phyloP scores from a whole-genome alignment of 2,113 vertebrate genomes.

The Nannobrachium achirus region DNA sequence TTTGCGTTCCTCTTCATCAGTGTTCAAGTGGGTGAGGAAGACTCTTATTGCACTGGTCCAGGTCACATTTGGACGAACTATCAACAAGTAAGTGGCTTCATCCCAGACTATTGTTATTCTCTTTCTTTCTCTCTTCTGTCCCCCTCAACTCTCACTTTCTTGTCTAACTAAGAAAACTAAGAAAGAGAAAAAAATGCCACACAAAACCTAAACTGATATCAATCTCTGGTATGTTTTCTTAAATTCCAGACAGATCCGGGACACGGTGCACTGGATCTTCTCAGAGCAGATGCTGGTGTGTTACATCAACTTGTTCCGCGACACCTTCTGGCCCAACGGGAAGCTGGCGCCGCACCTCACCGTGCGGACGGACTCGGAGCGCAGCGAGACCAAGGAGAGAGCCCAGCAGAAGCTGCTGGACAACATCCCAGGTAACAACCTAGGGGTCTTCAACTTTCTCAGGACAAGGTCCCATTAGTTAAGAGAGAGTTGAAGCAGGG shows the following conservation, averaged over 20 bases:
- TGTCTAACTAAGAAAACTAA: too few species aligned
- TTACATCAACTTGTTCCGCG: conserved; percentile 92
- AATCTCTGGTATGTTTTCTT: too few species aligned
- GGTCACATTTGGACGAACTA: conserved; percentile 98
- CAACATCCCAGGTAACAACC: conserved; percentile 92
- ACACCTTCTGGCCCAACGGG: conserved; percentile 94
- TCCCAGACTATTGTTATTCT: too few species aligned
- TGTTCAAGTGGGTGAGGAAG: conserved; percentile 99
- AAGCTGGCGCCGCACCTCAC: conserved; percentile 84
- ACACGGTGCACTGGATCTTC: conserved; percentile 98
- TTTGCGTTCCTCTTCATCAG: conserved; percentile 68
- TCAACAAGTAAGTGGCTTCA: conserved; percentile 92
- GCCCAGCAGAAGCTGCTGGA: conserved; percentile 97
- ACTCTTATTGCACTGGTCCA: conserved; percentile 99
- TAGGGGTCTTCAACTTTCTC: neutral
- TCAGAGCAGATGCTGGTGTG: conserved; percentile 95
- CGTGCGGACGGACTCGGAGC: conserved; percentile 81
- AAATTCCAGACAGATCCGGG: conserved; percentile 94
- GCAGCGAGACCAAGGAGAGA: conserved; percentile 88
- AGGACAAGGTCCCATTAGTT: too few species aligned
- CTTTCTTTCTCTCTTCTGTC: too few species aligned
- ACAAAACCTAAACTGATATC: too few species aligned
- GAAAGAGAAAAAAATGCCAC: too few species aligned
- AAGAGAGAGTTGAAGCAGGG: too few species aligned
- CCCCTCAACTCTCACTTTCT: too few species aligned